phyloP scores from a whole-genome alignment of 2,113 vertebrate species.

The Cheilinus undulatus region DNA sequence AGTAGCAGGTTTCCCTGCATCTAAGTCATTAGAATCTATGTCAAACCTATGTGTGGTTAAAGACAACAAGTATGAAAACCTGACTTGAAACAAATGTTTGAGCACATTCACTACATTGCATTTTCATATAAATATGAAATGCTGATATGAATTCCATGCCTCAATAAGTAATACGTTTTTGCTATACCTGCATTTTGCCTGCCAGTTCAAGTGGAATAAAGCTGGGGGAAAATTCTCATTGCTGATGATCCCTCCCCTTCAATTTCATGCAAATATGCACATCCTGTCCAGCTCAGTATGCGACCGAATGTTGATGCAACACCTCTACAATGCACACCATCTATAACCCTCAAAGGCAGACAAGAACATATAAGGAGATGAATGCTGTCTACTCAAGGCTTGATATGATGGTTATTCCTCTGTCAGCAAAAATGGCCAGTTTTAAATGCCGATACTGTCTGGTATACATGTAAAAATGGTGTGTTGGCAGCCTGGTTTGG shows the following conservation, averaged over 20 bases:
- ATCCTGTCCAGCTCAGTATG: conserved; percentile 56
- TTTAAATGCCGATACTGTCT: neutral
- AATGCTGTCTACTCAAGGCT: neutral
- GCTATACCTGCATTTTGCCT: conserved; percentile 59
- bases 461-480: no score
- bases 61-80: neutral
- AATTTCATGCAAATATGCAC: conserved; percentile 72
- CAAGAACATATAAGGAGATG: neutral
- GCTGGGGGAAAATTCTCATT: conserved; percentile 46
- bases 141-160: conserved; percentile 29
- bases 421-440: neutral
- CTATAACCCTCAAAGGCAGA: neutral
- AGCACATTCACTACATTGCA: neutral
- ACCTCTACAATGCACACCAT: neutral
- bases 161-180: conserved; percentile 39
- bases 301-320: conserved; percentile 4
- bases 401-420: neutral
- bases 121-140: conserved; percentile 6
- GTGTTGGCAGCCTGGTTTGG: no score
- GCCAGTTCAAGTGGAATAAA: conserved; percentile 48
- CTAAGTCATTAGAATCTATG: neutral
- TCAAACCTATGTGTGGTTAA: neutral
- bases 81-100: neutral
- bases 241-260: conserved; percentile 45
- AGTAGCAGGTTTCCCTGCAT: neutral